phyloP scores from a whole-genome alignment of 2,113 vertebrate species.

The Centropristis striata region DNA sequence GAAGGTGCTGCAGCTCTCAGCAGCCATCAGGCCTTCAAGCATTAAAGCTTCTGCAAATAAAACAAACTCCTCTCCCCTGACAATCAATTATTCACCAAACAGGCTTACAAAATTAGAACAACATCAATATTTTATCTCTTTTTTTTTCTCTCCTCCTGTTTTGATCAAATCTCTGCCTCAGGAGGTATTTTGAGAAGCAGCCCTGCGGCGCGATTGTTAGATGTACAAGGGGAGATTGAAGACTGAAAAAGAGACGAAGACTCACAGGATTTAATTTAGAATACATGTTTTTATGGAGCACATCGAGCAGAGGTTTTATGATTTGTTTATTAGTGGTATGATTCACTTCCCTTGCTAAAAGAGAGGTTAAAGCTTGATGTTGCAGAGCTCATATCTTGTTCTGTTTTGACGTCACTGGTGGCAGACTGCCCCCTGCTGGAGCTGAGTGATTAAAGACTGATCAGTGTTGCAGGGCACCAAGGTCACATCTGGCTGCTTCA shows the following conservation, averaged over 20 bases:
- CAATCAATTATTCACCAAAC: constrained; percentile 70
- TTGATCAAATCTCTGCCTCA: constrained; percentile 24
- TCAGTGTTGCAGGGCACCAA: not conserved
- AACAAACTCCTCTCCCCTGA: constrained; percentile 29
- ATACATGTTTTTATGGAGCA: constrained; percentile 11
- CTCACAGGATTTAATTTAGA: constrained; percentile 24
- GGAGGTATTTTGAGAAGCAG: constrained; percentile 29
- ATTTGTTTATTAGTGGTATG: constrained; percentile 14
- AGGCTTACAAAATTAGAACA: constrained; percentile 64
- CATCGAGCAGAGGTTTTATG: constrained; percentile 4
- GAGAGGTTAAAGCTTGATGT: constrained; percentile 27
- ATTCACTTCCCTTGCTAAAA: constrained; percentile 28
- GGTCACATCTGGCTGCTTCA: constrained; percentile 55
- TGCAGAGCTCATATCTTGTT: constrained; percentile 16
- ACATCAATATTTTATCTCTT: constrained; percentile 63
- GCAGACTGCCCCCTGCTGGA: constrained; percentile 77
- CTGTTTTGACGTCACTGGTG: constrained; percentile 6
- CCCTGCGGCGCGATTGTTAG: constrained; percentile 31
- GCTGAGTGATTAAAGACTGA: not conserved
- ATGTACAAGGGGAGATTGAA: not conserved
- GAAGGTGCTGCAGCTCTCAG: not conserved
- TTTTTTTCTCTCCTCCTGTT: not conserved
- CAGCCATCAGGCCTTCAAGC: not conserved
- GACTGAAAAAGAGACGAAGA: not conserved
- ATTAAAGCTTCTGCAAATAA: constrained; percentile 36